These are phyloP conservation scores for Aphelocoma coerulescens DNA, from an alignment of 2,113 vertebrate species.

Conservation along the genomic window DNA sequence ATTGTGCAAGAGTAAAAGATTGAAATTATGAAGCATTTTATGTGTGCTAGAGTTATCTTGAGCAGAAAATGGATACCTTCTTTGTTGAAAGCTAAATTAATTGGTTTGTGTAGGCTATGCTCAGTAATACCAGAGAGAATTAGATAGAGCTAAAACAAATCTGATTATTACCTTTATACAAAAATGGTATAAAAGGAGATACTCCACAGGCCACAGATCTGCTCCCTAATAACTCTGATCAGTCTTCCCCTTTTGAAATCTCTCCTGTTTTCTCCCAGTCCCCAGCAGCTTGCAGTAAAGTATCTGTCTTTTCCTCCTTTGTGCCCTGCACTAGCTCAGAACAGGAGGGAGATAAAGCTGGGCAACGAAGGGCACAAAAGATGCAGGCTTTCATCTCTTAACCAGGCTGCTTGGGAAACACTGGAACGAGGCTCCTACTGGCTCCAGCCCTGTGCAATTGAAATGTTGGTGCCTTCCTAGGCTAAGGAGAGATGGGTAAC, in stretches of 20 bases:
- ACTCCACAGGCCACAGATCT: background rate
- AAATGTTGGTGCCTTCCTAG: background rate
- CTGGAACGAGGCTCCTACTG: background rate
- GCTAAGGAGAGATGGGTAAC: background rate
- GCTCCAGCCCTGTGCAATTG: background rate
- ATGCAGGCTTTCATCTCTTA: background rate
- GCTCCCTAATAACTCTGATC: background rate
- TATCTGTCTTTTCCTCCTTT: background rate
- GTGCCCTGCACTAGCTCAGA: background rate
- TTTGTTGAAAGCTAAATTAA: background rate
- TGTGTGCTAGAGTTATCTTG: background rate
- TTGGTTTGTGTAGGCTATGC: background rate
- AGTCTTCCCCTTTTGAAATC: background rate
- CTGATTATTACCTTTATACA: background rate
- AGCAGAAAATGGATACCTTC: background rate
- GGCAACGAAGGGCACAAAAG: background rate
- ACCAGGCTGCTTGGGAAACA: background rate
- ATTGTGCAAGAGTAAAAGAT: background rate
- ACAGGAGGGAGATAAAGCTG: background rate
- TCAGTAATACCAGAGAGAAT: background rate
- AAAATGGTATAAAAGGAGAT: background rate
- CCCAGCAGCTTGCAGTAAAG: background rate
- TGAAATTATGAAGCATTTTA: background rate
- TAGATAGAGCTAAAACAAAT: background rate
- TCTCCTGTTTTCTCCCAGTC: background rate